These are phyloP conservation scores for Mimachlamys varia DNA, from an alignment of 2,888 invertebrate genomes.

Conservation along the genomic window DNA sequence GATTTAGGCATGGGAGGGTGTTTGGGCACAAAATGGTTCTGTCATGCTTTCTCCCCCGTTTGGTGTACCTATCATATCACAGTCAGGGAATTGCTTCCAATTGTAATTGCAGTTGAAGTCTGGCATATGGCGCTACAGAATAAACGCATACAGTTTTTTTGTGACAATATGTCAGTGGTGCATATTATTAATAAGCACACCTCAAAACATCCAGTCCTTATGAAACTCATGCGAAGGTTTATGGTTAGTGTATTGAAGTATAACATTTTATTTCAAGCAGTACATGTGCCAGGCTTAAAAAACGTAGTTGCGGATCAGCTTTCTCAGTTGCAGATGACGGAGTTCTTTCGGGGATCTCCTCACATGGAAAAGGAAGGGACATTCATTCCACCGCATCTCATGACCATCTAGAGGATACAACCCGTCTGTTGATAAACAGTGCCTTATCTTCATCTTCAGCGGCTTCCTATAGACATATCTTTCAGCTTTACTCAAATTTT, in stretches of 20 bases:
- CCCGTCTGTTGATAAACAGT: slow-evolving; percentile 12
- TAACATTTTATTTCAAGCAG: slow-evolving; percentile 50
- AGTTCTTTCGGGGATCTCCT: neutral
- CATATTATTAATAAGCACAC: slow-evolving; percentile 47
- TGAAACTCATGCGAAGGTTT: slow-evolving; percentile 44
- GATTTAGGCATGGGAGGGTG: slow-evolving; percentile 41
- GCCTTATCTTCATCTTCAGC: slow-evolving; percentile 19
- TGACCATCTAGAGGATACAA: slow-evolving; percentile 31
- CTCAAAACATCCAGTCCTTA: slow-evolving; percentile 36
- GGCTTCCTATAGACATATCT: neutral
- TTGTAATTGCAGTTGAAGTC: slow-evolving; percentile 45
- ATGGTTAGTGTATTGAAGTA: slow-evolving; percentile 38
- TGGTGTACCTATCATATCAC: slow-evolving; percentile 41
- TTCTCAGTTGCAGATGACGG: slow-evolving; percentile 40
- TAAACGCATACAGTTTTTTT: slow-evolving; percentile 38
- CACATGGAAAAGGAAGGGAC: slow-evolving; percentile 34
- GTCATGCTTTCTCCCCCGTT: neutral
- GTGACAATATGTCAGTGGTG: slow-evolving; percentile 48
- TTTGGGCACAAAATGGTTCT: slow-evolving; percentile 42
- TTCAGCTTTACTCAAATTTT: neutral
- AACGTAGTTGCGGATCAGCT: slow-evolving; percentile 45
- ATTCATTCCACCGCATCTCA: neutral
- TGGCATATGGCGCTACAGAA: slow-evolving; percentile 37
- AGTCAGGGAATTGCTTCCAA: slow-evolving; percentile 46
- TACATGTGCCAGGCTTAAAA: slow-evolving; percentile 45